Conservation (phyloP, 2,888 invertebrate species). For the Morpho helenor region DNA sequence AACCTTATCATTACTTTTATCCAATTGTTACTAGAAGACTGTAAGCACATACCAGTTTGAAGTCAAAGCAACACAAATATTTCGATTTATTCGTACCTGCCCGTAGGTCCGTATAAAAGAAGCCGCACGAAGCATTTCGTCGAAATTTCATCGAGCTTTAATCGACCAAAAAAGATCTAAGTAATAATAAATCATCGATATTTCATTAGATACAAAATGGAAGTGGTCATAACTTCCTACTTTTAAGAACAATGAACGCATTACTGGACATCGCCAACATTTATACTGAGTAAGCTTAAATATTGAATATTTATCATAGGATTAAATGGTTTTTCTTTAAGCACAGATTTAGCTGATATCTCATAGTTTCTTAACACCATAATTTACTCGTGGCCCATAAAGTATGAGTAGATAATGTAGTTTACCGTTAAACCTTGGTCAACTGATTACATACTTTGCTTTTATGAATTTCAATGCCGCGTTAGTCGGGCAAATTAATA, state of each 20-base stretch:
- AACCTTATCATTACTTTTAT: too few relatives aligned
- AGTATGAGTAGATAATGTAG: slow-evolving; percentile 47
- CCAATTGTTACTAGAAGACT: too few relatives aligned
- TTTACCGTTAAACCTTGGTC: slow-evolving; percentile 39
- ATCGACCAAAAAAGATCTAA: not conserved
- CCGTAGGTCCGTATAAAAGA: slow-evolving; percentile 66
- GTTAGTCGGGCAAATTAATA: slow-evolving; percentile 2
- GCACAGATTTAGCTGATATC: slow-evolving; percentile 49
- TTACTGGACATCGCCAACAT: slow-evolving; percentile 42
- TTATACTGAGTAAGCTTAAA: slow-evolving; percentile 45
- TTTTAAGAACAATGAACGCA: slow-evolving; percentile 21
- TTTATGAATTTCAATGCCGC: slow-evolving; percentile 13
- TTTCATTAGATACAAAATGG: not conserved
- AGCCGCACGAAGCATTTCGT: slow-evolving; percentile 64
- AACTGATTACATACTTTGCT: slow-evolving; percentile 23
- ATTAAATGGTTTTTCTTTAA: slow-evolving; percentile 48
- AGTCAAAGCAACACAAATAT: not conserved
- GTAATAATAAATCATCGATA: not conserved
- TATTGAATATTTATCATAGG: slow-evolving; percentile 53
- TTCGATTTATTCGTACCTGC: slow-evolving; percentile 39
- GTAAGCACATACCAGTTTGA: not conserved
- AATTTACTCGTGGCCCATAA: slow-evolving; percentile 51
- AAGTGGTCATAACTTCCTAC: not conserved
- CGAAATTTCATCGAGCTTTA: slow-evolving; percentile 23
- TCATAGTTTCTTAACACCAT: slow-evolving; percentile 48